These are phyloP conservation scores for Fabriciana adippe DNA, from an alignment of 2,888 invertebrate genomes.

Conservation along the genomic window DNA sequence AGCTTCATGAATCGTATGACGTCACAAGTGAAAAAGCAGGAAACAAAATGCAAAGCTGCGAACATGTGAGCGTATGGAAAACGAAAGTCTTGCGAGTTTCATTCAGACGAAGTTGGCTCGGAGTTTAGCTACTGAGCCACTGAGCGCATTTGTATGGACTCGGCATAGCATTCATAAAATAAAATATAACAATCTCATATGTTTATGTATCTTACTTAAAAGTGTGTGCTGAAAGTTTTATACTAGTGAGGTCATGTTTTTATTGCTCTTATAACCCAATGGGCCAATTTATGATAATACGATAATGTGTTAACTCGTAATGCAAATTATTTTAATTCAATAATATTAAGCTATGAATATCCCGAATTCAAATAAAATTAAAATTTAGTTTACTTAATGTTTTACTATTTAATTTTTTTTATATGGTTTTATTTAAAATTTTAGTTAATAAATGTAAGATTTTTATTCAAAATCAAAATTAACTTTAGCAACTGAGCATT, in stretches of 20 bases:
- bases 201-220: neutral
- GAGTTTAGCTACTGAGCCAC: conserved; percentile 44
- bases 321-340: too few species aligned
- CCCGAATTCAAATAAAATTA: too few species aligned
- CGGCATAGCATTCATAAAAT: conserved; percentile 15
- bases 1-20: conserved; percentile 63
- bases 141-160: conserved; percentile 38
- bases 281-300: too few species aligned
- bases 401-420: too few species aligned
- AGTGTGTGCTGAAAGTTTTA: neutral
- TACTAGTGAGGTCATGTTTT: neutral
- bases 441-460: too few species aligned
- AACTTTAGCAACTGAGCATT: too few species aligned
- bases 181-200: neutral
- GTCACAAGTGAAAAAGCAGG: conserved; percentile 75
- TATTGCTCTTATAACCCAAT: too few species aligned
- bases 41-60: conserved; percentile 77
- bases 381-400: too few species aligned
- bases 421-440: too few species aligned
- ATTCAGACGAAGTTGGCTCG: conserved; percentile 76
- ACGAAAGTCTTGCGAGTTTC: conserved; percentile 79
- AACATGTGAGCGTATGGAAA: conserved; percentile 80
- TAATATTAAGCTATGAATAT: too few species aligned
- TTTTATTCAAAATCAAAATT: too few species aligned
- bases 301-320: too few species aligned